phyloP scores from a whole-genome alignment of 2,113 vertebrate genomes.

The Odontesthes bonariensis region DNA sequence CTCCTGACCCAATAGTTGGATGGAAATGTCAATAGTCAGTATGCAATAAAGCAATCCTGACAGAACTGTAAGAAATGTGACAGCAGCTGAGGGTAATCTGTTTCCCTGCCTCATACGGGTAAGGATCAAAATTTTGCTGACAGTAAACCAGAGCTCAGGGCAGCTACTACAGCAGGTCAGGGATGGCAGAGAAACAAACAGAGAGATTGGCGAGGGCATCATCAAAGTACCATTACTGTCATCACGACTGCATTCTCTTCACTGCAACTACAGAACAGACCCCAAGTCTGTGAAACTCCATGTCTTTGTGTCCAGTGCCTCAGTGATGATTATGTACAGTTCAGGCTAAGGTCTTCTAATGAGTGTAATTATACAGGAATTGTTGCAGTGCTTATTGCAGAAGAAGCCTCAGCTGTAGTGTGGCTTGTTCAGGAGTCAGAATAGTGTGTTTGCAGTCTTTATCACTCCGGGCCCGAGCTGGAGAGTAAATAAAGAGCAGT shows the following conservation, averaged over 20 bases:
- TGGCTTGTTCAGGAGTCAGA: neutral
- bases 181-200: conserved; percentile 1
- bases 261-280: conserved; percentile 24
- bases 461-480: conserved; percentile 24
- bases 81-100: conserved; percentile 3
- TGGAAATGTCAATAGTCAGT: neutral
- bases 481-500: conserved; percentile 66
- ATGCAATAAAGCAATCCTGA: conserved; percentile 1
- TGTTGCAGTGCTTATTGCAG: conserved; percentile 22
- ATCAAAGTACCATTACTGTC: conserved; percentile 71
- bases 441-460: conserved; percentile 38
- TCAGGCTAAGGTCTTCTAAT: conserved; percentile 48
- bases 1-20: conserved; percentile 3
- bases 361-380: conserved; percentile 60
- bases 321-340: conserved; percentile 49
- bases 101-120: conserved; percentile 1
- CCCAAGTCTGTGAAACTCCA: conserved; percentile 24
- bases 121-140: conserved; percentile 22
- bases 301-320: conserved; percentile 58
- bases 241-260: conserved; percentile 41
- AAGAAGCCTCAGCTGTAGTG: neutral
- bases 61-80: conserved; percentile 3
- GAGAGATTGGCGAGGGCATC: conserved; percentile 10
- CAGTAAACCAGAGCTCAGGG: conserved; percentile 24
- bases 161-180: conserved; percentile 14